These are phyloP conservation scores for Cydia strobilella DNA, from an alignment of 1,140 invertebrate genomes.

Conservation along the genomic window DNA sequence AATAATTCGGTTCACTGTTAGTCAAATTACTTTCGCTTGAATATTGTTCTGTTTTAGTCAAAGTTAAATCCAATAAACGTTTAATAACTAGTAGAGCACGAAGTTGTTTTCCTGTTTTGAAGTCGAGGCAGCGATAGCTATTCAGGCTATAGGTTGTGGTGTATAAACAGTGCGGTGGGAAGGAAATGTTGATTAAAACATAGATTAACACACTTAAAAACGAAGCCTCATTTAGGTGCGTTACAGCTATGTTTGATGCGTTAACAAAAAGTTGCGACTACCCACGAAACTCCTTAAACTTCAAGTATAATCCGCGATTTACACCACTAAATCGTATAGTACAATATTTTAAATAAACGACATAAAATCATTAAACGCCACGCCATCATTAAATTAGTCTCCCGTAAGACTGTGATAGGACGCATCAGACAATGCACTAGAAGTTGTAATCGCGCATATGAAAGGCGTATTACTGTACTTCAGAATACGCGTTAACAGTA, in stretches of 20 bases:
- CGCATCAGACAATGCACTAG: too few relatives aligned
- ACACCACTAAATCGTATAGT: too few relatives aligned
- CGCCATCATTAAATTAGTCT: too few relatives aligned
- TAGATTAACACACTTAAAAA: background rate
- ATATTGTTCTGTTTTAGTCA: background rate
- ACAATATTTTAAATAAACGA: too few relatives aligned
- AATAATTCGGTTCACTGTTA: background rate
- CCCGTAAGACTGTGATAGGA: too few relatives aligned
- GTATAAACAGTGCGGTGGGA: background rate
- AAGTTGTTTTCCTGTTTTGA: background rate
- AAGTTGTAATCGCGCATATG: too few relatives aligned
- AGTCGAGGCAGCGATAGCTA: background rate
- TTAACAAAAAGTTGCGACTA: background rate
- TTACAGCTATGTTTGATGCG: background rate
- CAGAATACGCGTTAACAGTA: too few relatives aligned
- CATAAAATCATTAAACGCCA: too few relatives aligned
- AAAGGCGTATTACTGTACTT: too few relatives aligned
- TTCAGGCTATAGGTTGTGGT: background rate
- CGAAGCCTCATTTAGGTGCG: too few relatives aligned
- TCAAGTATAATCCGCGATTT: too few relatives aligned
- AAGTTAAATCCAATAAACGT: constrained; percentile 1
- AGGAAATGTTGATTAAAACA: background rate
- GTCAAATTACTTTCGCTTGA: background rate
- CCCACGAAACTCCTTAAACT: too few relatives aligned
- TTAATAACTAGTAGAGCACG: background rate